Conservation (phyloP, 2,113 vertebrate genomes). For the Xenopus laevis region DNA sequence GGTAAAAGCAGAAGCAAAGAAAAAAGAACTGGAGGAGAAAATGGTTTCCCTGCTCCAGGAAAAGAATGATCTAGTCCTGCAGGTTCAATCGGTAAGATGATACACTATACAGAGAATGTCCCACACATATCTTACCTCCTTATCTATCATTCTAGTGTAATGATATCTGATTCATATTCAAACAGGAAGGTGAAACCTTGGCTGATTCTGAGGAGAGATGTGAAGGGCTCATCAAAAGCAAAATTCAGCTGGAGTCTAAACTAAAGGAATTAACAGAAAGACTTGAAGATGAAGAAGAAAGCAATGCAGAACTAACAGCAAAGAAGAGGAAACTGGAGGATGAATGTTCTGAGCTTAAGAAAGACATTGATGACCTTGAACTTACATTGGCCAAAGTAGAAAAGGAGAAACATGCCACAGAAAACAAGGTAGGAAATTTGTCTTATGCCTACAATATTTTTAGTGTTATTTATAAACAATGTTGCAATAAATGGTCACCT, state of each 20-base stretch:
- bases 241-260: constrained; percentile 71
- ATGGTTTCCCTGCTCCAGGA: constrained; percentile 73
- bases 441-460: constrained; percentile 35
- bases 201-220: constrained; percentile 69
- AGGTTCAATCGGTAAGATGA: constrained; percentile 61
- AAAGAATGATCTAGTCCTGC: constrained; percentile 75
- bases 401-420: constrained; percentile 79
- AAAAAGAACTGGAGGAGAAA: constrained; percentile 81
- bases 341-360: constrained; percentile 75
- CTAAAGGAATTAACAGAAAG: constrained; percentile 76
- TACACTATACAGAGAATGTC: neutral
- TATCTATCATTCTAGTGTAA: neutral
- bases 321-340: constrained; percentile 79
- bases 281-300: constrained; percentile 75
- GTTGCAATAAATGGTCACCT: constrained; percentile 20
- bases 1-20: constrained; percentile 67
- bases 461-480: neutral
- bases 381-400: constrained; percentile 76
- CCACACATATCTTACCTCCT: too few species aligned
- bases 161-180: neutral
- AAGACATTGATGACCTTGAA: constrained; percentile 81
- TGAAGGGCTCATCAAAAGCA: constrained; percentile 68
- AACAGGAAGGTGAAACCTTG: constrained; percentile 68
- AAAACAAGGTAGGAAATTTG: constrained; percentile 70
- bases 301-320: constrained; percentile 65